Evolutionary conservation across 2,888 invertebrate species (phyloP), one percentile per base, ranked within the genome.

Genomic region (Eubasilissa splendida): DNA sequence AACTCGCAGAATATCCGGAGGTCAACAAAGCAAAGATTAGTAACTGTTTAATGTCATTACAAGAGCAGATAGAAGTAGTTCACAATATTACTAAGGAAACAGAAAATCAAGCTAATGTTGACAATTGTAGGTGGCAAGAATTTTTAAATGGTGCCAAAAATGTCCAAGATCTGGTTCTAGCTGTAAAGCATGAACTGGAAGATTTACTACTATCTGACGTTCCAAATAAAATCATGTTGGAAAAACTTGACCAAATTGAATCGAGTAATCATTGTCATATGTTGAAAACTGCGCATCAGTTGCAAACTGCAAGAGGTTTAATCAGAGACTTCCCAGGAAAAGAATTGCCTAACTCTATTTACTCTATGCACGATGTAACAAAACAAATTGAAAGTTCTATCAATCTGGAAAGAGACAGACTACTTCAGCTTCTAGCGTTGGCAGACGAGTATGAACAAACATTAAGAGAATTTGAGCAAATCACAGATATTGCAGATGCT

Each of bases 361-460:
- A 93, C 85, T 86, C 87, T 11, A 92, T 93, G 63, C 92, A 94
- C 81, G 95, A 96, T 84, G 90, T 91, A 22, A 93, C 93, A 0
- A 93, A 92, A 86, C 92, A 93, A 84, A 90, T 95, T 8, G 95
- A 95, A 84, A 93, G 94, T 84, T 90, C 91, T 31, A 93, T 96
- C 9, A 90, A 91, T 53, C 90, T 91, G 7, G 95, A 96, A 88
- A 91, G 95, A 82, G 96, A 96, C 83, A 93, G 95, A 75, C 90
- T 96, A 0, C 87, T 96, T 5, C 96, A 96, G 86, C 87, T 95
- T 31, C 90, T 95, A 50, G 92, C 95, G 0, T 88, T 97, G 76
- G 94, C 95, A 1, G 96, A 96, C 85, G 97, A 97, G 86, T 97
- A 97, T 86, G 96, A 96, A 86, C 95, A 96, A 87, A 96, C 96